Percentiles rank a stretch among this genome's conserved stretches.
Conservation (phyloP, 2,888 invertebrate genomes). For the Dryobota labecula region DNA sequence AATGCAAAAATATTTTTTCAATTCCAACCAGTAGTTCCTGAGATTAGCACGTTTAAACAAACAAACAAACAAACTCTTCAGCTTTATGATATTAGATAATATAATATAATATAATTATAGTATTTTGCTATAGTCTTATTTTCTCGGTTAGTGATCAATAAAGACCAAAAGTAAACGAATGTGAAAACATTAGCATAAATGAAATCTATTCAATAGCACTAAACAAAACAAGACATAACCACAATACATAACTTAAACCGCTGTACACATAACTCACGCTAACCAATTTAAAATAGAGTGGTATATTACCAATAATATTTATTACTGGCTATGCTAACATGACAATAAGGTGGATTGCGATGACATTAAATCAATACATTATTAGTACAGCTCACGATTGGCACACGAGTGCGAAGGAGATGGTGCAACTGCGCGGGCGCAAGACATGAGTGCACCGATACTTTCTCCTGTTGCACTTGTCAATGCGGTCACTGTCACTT, state of each 20-base stretch:
- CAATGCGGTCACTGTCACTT: slow-evolving; percentile 76
- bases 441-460: slow-evolving; percentile 49
- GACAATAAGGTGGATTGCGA: slow-evolving; percentile 12
- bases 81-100: too few species aligned
- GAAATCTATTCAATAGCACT: not conserved
- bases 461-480: slow-evolving; percentile 73
- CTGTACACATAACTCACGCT: slow-evolving; percentile 1
- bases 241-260: not conserved
- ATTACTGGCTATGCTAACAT: not conserved
- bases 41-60: too few species aligned
- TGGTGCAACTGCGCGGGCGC: slow-evolving; percentile 58
- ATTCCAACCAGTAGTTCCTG: too few species aligned
- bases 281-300: slow-evolving; percentile 20
- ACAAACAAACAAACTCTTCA: too few species aligned
- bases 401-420: slow-evolving; percentile 56
- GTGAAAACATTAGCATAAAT: not conserved
- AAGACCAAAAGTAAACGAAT: too few species aligned
- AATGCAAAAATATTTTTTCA: too few species aligned
- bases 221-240: not conserved
- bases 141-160: not conserved
- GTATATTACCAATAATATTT: slow-evolving; percentile 9
- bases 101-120: too few species aligned
- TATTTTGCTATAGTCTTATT: not conserved
- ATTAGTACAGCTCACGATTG: slow-evolving; percentile 34
- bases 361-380: slow-evolving; percentile 10